Evolutionary conservation across 1,140 invertebrate species (phyloP), one percentile per base, ranked within the genome.

Genomic region (Armadillidium nasatum): DNA sequence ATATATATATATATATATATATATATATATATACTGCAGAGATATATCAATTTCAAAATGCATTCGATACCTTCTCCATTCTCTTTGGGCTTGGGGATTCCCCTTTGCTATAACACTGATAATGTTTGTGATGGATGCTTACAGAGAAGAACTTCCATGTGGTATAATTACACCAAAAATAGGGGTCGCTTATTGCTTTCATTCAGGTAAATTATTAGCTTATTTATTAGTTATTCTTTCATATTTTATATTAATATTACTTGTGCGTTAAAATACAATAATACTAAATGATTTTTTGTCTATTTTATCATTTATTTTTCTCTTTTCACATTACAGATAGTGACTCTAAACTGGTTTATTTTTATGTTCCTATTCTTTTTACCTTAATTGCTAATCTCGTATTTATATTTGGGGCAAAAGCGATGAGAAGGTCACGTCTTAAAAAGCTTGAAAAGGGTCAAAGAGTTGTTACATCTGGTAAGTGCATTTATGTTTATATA

Each of bases 31-130:
- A 33, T 33, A 23, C 15, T 19, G 9, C 22, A 13, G 3, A 43
- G 69, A 23, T 21, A 43, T 21, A 33, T 33, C 33, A 33, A 78
- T 72, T 3, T 76, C 76, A 1, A 76, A 78, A 68, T 13, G 68
- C 0, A 23, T 66, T 10, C 76, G 79, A 19, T 76, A 76, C 60
- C 54, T 78, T 67, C 76, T 46, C 44, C 77, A 80, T 73, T 78
- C 76, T 7, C 11, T 76, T 44, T 80, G 79, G 79, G 74, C 79
- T 6, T 80, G 79, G 79, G 79, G 79, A 7, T 33, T 78, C 6
- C 79, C 77, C 6, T 73, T 50, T 10, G 10, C 74, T 50, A 76
- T 76, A 67, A 78, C 79, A 6, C 23, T 68, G 22, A 67, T 78
- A 15, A 74, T 76, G 19, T 74, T 80, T 44, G 74, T 60, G 15